Evolutionary conservation across 2,888 invertebrate species (phyloP).

Genomic region (Carabus problematicus): DNA sequence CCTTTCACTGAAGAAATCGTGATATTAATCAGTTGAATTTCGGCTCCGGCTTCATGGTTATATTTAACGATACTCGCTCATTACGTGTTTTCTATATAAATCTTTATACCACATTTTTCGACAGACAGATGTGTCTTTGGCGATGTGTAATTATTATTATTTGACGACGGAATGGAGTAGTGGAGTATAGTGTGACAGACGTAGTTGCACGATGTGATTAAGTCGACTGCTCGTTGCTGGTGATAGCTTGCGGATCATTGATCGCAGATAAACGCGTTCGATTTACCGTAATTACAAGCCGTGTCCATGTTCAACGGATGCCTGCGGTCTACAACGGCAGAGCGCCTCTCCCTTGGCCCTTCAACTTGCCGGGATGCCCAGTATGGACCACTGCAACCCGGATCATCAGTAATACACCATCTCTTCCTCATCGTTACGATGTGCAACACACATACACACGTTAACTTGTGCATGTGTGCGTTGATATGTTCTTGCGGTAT

Average conservation of each 20-base stretch:
- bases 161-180: not conserved
- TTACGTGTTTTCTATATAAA: no score
- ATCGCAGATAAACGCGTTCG: conserved; percentile 58
- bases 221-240: conserved; percentile 28
- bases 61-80: no score
- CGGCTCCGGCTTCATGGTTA: no score
- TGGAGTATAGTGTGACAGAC: conserved; percentile 2
- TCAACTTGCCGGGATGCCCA: not conserved
- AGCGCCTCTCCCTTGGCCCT: conserved; percentile 23
- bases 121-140: conserved; percentile 7
- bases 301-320: conserved; percentile 54
- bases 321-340: conserved; percentile 51
- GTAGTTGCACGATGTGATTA: conserved; percentile 19
- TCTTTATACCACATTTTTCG: not conserved
- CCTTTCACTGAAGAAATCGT: no score
- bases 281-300: conserved; percentile 59
- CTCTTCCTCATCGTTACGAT: not conserved
- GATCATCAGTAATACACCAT: no score
- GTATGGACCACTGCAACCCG: not conserved
- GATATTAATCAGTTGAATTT: no score
- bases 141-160: not conserved
- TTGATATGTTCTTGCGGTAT: no score
- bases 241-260: conserved; percentile 57
- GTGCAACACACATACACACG: not conserved
- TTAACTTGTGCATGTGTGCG: not conserved